phyloP scores from a whole-genome alignment of 2,797 vertebrate genomes.

The Bradypus variegatus region DNA sequence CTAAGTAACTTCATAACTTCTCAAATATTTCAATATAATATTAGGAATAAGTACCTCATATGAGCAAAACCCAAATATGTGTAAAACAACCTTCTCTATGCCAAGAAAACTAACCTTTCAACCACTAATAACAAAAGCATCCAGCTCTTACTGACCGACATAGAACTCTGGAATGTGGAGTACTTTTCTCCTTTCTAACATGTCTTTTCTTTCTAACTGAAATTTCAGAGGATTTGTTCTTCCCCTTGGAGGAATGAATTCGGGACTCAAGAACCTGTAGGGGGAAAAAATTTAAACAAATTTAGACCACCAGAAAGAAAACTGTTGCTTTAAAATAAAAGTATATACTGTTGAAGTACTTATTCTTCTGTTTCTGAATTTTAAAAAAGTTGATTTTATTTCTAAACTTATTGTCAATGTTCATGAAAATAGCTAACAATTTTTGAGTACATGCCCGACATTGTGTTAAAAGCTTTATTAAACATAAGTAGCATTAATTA shows the following conservation, averaged over 20 bases:
- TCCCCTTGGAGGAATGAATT: constrained; percentile 87
- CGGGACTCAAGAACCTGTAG: constrained; percentile 87
- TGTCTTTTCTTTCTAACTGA: constrained; percentile 85
- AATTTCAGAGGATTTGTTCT: constrained; percentile 83
- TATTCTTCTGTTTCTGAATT: constrained; percentile 18
- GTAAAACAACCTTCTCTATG: not conserved
- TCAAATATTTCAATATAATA: not conserved
- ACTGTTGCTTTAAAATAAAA: constrained; percentile 15
- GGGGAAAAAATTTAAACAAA: constrained; percentile 28
- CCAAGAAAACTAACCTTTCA: constrained; percentile 14
- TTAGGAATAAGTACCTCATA: not conserved
- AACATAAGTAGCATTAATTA: not conserved
- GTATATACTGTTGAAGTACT: not conserved
- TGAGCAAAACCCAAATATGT: not conserved
- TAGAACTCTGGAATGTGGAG: constrained; percentile 90
- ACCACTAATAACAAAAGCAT: not conserved
- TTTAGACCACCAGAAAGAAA: not conserved
- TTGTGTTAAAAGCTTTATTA: not conserved
- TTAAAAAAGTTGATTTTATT: not conserved
- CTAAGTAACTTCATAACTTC: not conserved
- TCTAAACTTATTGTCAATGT: not conserved
- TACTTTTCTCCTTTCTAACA: constrained; percentile 85
- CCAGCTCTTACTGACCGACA: constrained; percentile 80
- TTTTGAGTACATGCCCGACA: not conserved
- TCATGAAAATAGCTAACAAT: not conserved